Base-by-base conservation (phyloP, 2,888 invertebrate species). In the Clunio marinus region DNA sequence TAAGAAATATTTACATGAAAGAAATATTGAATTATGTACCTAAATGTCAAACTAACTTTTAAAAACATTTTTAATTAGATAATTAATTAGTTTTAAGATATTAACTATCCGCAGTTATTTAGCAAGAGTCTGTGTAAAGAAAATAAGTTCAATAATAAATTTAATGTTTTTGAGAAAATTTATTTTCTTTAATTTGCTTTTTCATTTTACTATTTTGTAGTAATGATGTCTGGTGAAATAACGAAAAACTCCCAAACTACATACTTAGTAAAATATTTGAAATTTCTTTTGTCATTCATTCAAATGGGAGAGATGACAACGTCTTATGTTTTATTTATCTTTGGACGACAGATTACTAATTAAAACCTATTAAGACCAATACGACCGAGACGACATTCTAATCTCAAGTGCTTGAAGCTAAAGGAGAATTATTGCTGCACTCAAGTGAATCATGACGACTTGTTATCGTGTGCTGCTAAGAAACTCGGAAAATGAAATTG, bases 261-360 rank as follows among this genome's bases (percentile, higher is more conserved):
- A n/a, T n/a, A n/a, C n/a, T n/a, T n/a, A n/a, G n/a, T n/a, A n/a
- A n/a, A n/a, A n/a, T n/a, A n/a, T n/a, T n/a, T n/a, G n/a, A n/a
- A n/a, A n/a, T n/a, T n/a, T 8, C 10, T 51, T 51, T 22, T 17
- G 13, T 17, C 51, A 22, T n/a, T 51, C 51, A 22, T 22, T 41
- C 41, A 51, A 22, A 51, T 2, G 20, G 22, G 51, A 51, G 20
- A 2, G 3, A 17, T 8, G 22, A 22, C 17, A 20, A 51, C 22
- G 17, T 51, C 22, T 22, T 20, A 51, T 51, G 15, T 7, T 41
- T 32, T 59, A 46, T 63, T 66, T 55, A 66, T 55, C 66, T 66
- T 35, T 25, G 55, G 66, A 66, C 66, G 66, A 66, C 66, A 66
- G 66, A 66, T 66, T 66, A 66, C 66, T 55, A 66, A 66, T 66